Conservation (phyloP, 2,113 vertebrate genomes). For the Myxocyprinus asiaticus region DNA sequence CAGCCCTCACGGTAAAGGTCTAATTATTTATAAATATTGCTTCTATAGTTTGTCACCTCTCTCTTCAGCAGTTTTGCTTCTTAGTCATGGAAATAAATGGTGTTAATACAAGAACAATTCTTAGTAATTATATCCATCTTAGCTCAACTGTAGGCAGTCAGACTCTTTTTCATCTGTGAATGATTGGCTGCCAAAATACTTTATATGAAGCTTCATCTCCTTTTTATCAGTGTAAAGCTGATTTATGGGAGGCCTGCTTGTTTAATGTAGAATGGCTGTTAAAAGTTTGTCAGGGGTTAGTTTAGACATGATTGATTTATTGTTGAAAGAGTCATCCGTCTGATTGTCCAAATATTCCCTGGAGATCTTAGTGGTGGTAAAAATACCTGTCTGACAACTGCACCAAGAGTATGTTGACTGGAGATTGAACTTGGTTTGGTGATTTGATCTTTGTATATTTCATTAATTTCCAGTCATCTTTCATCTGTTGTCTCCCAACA, state of each 20-base stretch:
- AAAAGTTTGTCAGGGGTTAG: background rate
- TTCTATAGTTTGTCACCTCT: slow-evolving; percentile 22
- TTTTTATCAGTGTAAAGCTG: background rate
- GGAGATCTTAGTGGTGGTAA: too few species aligned
- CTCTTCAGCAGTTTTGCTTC: background rate
- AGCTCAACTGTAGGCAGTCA: background rate
- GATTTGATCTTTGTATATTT: too few species aligned
- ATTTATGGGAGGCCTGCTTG: slow-evolving; percentile 5
- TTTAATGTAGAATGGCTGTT: background rate
- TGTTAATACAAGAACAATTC: slow-evolving; percentile 9
- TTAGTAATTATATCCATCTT: slow-evolving; percentile 29
- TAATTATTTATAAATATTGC: slow-evolving; percentile 21
- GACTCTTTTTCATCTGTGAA: background rate
- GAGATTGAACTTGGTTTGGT: background rate
- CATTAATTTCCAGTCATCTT: too few species aligned
- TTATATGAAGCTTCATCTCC: background rate
- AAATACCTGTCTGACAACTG: background rate
- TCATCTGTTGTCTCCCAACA: slow-evolving; percentile 52
- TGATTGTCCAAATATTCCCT: too few species aligned
- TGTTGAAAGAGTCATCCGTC: too few species aligned
- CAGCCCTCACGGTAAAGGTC: background rate
- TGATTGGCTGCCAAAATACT: slow-evolving; percentile 11
- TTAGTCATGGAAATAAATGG: background rate
- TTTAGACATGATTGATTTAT: background rate
- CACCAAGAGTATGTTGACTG: background rate